Base-by-base conservation (phyloP, 2,888 invertebrate species). In the Coleophora deauratella region DNA sequence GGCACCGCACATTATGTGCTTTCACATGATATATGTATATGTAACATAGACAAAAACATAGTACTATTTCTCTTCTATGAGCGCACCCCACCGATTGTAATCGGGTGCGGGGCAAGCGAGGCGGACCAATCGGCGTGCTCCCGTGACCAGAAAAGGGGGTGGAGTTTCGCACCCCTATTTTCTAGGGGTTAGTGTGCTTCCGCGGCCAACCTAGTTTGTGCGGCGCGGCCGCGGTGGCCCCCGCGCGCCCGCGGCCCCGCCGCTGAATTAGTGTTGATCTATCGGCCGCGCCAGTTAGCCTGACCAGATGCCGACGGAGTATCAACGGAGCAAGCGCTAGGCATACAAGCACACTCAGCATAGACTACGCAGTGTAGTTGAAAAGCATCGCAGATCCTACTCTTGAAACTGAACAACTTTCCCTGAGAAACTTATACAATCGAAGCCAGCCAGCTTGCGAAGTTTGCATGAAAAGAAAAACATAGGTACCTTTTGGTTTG, bases 111-210 rank as follows among this genome's bases (percentile, higher is more conserved):
- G 82, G 82, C 70, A 81, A 75, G 70, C 69, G 74, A 72, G 65
- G 70, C 82, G 76, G 82, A 82, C 85, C 85, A 85, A 85, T 85
- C 78, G 72, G 79, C 69, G 76, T 75, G 79, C 77, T 74, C 79
- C 68, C 76, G 75, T 84, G 84, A 81, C 84, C 85, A 85, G 84
- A 82, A 85, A 85, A 82, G 82, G 64, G 84, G 85, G 85, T 70
- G 85, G 85, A 82, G 85, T 82, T 82, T 85, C 81, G 81, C 84
- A 84, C 85, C 85, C 85, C 85, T 82, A 84, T 84, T 85, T 85
- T 85, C 85, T 84, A 85, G 85, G 85, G 85, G 85, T 85, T 85
- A 85, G 82, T 85, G 79, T 85, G 85, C 82, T 85, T 85, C 78
- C 85, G 84, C 73, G 79, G 76, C 82, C 85, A 85, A 85, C 85